Percentiles rank a stretch among this genome's conserved stretches.
Evolutionary conservation across 2,797 vertebrate species (phyloP).

Genomic region (Helarctos malayanus): DNA sequence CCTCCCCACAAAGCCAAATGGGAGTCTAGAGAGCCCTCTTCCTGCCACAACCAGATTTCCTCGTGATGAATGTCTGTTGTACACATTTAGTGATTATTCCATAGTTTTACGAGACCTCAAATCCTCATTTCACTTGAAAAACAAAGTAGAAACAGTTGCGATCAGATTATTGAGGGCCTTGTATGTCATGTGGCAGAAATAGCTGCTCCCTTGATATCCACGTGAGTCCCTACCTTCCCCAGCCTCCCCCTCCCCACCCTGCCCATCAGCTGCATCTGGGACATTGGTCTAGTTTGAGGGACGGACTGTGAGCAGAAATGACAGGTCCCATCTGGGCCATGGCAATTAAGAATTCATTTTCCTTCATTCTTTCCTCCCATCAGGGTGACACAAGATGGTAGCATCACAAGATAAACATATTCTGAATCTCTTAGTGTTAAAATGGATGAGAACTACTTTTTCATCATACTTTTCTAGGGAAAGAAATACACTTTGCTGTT

Average conservation of each 20-base stretch:
- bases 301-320: neutral
- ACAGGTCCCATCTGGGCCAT: neutral
- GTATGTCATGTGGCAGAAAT: rapidly evolving
- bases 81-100: neutral
- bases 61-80: neutral
- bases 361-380: neutral
- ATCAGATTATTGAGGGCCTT: neutral
- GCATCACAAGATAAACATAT: neutral
- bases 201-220: neutral
- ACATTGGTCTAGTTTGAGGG: neutral
- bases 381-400: neutral
- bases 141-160: neutral
- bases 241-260: neutral
- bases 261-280: neutral
- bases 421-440: neutral
- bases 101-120: neutral
- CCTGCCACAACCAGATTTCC: neutral
- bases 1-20: neutral
- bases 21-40: neutral
- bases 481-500: neutral
- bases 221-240: neutral
- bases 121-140: neutral
- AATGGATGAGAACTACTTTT: neutral
- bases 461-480: neutral
- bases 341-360: neutral